phyloP scores from a whole-genome alignment of 2,113 vertebrate species.

The Syngnathus scovelli region DNA sequence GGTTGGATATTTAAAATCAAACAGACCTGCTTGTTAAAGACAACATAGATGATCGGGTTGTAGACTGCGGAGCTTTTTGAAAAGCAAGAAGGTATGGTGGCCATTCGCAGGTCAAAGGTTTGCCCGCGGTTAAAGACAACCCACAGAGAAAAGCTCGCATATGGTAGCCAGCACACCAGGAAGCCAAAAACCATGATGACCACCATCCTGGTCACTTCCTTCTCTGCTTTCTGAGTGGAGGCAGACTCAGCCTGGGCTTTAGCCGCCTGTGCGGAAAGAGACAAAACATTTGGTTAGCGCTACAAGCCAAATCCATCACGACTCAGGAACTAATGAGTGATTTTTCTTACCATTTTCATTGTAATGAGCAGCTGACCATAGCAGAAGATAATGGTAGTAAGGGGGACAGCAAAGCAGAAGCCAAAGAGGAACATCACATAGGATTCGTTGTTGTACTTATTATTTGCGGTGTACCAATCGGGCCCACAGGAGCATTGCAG shows the following conservation, averaged over 20 bases:
- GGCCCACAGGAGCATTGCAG: constrained; percentile 74
- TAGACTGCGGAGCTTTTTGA: constrained; percentile 71
- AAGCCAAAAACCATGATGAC: constrained; percentile 71
- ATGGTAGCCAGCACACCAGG: constrained; percentile 69
- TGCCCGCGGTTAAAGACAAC: constrained; percentile 60
- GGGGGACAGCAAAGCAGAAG: constrained; percentile 71
- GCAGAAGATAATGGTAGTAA: constrained; percentile 62
- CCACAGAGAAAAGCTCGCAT: constrained; percentile 64
- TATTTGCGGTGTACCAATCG: constrained; percentile 73
- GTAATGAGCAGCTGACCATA: constrained; percentile 68
- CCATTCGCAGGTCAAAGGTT: constrained; percentile 59
- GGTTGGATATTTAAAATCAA: not conserved
- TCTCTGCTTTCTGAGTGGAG: constrained; percentile 71
- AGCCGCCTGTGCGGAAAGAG: constrained; percentile 50
- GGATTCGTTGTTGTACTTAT: constrained; percentile 75
- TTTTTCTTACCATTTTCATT: constrained; percentile 63
- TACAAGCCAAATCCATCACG: not conserved
- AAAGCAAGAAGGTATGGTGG: constrained; percentile 61
- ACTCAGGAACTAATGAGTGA: not conserved
- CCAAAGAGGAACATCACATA: constrained; percentile 72
- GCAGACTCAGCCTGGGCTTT: constrained; percentile 68
- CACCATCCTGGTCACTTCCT: constrained; percentile 72
- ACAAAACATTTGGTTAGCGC: not conserved
- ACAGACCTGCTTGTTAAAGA: constrained; percentile 71
- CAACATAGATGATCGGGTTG: constrained; percentile 71